A percentile compares a stretch with the other conserved stretches of the same genome.
phyloP scores from a whole-genome alignment of 2,797 vertebrate species.

The Distichodus sexfasciatus region DNA sequence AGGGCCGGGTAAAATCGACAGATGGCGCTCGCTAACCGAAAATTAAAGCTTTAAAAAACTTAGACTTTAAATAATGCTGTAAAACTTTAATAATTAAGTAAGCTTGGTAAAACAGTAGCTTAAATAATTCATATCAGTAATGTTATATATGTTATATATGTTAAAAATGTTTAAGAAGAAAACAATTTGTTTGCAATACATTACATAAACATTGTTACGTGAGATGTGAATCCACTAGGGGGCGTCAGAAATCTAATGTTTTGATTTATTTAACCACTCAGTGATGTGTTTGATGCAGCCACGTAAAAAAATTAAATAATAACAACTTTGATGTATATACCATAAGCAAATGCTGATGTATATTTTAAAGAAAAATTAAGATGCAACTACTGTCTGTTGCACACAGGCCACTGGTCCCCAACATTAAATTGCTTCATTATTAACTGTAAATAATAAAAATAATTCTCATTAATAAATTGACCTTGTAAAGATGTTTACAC shows the following conservation, averaged over 20 bases:
- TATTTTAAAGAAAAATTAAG: too few species aligned
- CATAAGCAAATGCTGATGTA: background rate
- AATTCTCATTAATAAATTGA: slow-evolving; percentile 2
- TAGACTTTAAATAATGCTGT: background rate
- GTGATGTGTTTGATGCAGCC: background rate
- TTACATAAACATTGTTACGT: background rate
- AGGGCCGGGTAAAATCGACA: slow-evolving; percentile 2
- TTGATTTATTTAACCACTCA: background rate
- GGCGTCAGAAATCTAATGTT: slow-evolving; percentile 4
- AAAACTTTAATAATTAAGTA: background rate
- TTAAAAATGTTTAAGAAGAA: background rate
- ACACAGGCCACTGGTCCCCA: background rate
- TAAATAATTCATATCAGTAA: too few species aligned
- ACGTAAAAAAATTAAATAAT: background rate
- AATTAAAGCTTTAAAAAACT: background rate
- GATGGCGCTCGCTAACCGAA: slow-evolving; percentile 4
- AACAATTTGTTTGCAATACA: background rate
- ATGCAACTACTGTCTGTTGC: background rate
- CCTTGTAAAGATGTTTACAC: slow-evolving; percentile 6
- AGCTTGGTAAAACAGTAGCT: background rate
- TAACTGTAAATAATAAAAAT: background rate
- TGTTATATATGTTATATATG: background rate
- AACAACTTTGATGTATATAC: background rate
- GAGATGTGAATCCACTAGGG: background rate
- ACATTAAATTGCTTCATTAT: background rate